These are phyloP conservation scores for Malacosoma neustria DNA, from an alignment of 2,888 invertebrate genomes.

Conservation along the genomic window DNA sequence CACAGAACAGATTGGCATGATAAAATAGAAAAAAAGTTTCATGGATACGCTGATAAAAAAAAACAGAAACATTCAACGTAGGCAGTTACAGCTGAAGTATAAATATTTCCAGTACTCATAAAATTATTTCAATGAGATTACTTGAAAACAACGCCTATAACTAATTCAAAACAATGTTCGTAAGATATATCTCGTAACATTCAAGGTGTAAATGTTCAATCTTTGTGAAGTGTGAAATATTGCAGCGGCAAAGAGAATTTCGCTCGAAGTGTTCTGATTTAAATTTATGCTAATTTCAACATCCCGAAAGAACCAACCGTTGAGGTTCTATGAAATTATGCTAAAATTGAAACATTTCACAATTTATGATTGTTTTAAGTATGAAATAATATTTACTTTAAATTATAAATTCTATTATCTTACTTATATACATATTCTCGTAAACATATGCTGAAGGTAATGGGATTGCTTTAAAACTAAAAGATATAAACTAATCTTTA, in stretches of 20 bases:
- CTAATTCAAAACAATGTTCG: background rate
- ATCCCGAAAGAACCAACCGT: conserved; percentile 9
- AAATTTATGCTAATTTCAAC: conserved; percentile 41
- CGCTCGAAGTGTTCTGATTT: conserved; percentile 24
- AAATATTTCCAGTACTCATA: too few relatives aligned
- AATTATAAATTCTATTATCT: too few relatives aligned
- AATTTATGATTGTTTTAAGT: background rate
- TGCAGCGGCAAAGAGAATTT: conserved; percentile 18
- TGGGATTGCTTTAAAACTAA: too few relatives aligned
- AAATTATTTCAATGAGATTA: background rate
- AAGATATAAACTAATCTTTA: too few relatives aligned
- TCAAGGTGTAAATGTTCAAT: conserved; percentile 2
- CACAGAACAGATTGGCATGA: too few relatives aligned
- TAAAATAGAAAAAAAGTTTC: too few relatives aligned
- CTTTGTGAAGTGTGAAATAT: conserved; percentile 35
- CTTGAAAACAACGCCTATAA: background rate
- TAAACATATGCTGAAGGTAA: too few relatives aligned
- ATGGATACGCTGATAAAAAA: too few relatives aligned
- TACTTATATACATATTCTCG: too few relatives aligned
- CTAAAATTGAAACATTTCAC: background rate
- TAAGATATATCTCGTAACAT: background rate
- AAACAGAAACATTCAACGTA: too few relatives aligned
- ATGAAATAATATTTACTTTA: too few relatives aligned
- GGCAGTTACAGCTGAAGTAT: too few relatives aligned
- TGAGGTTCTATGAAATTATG: conserved; percentile 2